A percentile compares a stretch with the other conserved stretches of the same genome.
phyloP scores from a whole-genome alignment of 2,888 invertebrate species.

The Myopa tessellatipennis region DNA sequence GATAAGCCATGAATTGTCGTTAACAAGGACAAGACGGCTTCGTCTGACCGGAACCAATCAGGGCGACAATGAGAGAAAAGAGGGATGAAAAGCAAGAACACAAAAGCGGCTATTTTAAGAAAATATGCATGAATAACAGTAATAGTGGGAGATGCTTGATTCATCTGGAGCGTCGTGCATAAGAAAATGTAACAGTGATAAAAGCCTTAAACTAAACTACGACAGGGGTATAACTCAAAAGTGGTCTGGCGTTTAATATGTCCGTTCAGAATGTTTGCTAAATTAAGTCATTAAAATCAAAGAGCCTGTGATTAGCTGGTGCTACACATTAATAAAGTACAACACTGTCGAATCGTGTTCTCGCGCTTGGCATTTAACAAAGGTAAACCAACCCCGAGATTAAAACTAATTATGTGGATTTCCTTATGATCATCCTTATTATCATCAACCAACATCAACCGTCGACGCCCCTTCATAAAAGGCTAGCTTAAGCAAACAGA shows the following conservation, averaged over 20 bases:
- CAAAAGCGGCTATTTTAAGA: neutral
- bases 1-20: conserved; percentile 36
- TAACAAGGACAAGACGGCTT: conserved; percentile 28
- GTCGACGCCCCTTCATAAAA: conserved; percentile 41
- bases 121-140: neutral
- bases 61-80: neutral
- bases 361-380: conserved; percentile 14
- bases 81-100: neutral
- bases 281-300: conserved; percentile 38
- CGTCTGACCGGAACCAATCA: neutral
- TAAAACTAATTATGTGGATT: conserved; percentile 66
- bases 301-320: conserved; percentile 21
- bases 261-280: conserved; percentile 10
- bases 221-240: neutral
- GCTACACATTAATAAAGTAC: conserved; percentile 24
- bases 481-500: conserved; percentile 57
- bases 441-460: conserved; percentile 33
- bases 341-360: conserved; percentile 13
- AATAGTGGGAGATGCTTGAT: neutral
- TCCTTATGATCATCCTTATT: conserved; percentile 55
- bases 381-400: conserved; percentile 41
- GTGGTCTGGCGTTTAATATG: neutral
- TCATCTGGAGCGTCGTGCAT: neutral
- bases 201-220: neutral
- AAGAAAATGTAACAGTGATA: neutral